Evolutionary conservation across 2,888 invertebrate species (phyloP), one percentile per base, ranked within the genome.

Genomic region (Pyralis farinalis): DNA sequence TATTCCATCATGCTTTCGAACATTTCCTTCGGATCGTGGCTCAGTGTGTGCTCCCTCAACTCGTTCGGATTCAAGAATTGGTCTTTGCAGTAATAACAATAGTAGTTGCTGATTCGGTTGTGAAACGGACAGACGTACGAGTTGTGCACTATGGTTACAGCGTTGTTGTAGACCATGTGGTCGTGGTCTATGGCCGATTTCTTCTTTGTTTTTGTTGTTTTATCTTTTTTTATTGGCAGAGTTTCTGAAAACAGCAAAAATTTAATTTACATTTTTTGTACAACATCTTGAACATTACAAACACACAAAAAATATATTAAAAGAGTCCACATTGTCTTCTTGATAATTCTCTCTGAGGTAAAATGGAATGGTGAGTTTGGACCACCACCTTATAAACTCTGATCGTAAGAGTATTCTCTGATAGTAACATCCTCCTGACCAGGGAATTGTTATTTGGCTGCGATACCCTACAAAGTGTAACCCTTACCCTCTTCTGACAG

Each of bases 61-160:
- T 85, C 83, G 1, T 49, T 58, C 0, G 87, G 85, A 25, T 84
- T 80, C 0, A 79, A 81, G 55, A 83, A 87, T 9, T 84, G 79
- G 4, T 80, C 80, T 11, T 73, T 63, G 42, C 87, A 88, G 27
- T 88, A 88, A 12, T 71, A 82, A 36, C 87, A 88, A 27, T 86
- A 87, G 38, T 85, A 86, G 36, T 79, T 80, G 38, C 83, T 84
- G 25, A 83, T 78, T 10, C 82, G 48, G 25, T 76, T 81, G 12
- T 71, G 69, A 46, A 85, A 85, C 0, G 87, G 87, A 31, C 82
- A 84, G 1, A 82, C 79, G 12, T 69, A 87, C 0, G 86, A 86
- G 31, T 75, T 65, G 16, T 76, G 64, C 0, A 81, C 77, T 21
- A 86, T 80, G 0, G 71, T 67, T 0, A 77, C 50, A 0, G 84